A percentile compares a stretch with the other conserved stretches of the same genome.
Conservation (phyloP, 2,888 invertebrate species). For the Girardia tigrina region DNA sequence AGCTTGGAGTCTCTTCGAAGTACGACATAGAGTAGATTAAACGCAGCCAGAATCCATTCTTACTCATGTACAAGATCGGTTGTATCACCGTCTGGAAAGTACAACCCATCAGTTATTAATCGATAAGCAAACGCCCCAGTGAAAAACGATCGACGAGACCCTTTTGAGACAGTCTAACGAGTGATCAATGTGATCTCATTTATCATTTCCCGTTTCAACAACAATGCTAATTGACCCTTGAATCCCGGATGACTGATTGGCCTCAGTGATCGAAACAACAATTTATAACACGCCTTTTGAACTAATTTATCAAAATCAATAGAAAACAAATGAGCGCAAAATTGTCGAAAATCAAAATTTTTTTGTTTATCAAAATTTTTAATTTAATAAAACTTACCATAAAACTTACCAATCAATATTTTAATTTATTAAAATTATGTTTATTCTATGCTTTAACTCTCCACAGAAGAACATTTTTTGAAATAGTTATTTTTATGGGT, state of each 20-base stretch:
- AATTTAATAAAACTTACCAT: no score
- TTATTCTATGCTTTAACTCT: no score
- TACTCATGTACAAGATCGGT: background rate
- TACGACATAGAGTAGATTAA: background rate
- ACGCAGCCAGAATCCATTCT: background rate
- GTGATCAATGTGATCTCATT: no score
- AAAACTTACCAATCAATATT: no score
- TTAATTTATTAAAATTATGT: no score
- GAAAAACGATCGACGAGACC: background rate
- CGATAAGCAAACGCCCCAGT: background rate
- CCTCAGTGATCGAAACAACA: background rate
- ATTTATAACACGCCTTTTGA: background rate
- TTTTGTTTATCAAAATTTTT: no score
- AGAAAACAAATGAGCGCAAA: background rate
- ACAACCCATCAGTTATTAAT: background rate
- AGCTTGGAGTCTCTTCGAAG: background rate
- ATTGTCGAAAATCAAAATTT: no score
- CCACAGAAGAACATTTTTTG: no score
- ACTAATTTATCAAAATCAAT: background rate
- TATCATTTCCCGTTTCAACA: constrained; percentile 9
- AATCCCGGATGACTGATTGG: background rate
- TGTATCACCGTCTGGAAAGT: background rate
- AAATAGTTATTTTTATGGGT: no score
- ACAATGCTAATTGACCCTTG: background rate
- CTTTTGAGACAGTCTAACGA: no score